Base-by-base conservation (phyloP, 35 echinoderm and acorn worm genomes). In the Ptychodera flava region DNA sequence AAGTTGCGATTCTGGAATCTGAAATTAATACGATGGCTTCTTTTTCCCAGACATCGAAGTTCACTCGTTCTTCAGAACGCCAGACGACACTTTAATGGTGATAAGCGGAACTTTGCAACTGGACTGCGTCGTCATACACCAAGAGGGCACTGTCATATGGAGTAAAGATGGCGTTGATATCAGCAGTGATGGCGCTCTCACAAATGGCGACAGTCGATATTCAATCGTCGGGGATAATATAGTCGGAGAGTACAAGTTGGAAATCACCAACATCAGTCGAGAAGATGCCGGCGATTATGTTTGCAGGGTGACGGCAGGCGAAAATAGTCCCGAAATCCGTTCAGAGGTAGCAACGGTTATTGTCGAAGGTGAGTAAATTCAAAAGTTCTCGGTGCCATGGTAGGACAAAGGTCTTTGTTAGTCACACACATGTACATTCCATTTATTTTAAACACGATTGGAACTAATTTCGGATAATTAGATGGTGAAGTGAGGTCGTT, bases 121-220 rank as follows among this genome's bases (percentile, higher is more conserved):
- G 78, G 78, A 87, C 1, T 97, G 95, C 52, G 36, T 87, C 45
- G 92, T 97, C 28, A 87, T 84, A 0, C 89, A 92, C 36, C 87
- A 85, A 38, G 83, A 83, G 33, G 95, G 95, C 1, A 78, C 86
- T 0, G 34, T 94, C 35, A 85, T 86, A 0, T 97, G 95, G 95
- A 33, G 93, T 0, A 85, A 93, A 32, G 85, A 97, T 87, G 92
- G 95, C 33, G 85, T 91, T 12, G 78, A 89, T 35, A 88, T 97
- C n/a, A 97, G 92, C 53, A 81, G 88, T 38, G 89, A 97, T 34
- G 91, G 91, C 15, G 33, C 33, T 0, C 83, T 97, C 1, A 89
- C 92, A 29, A 86, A 93, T 80, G 83, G 89, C 6, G 34, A 80
- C 29, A 87, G 64, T 15, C 88, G 89, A 28, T 93, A 85, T 80